Evolutionary conservation across 23 tunicate species (phyloP).

Genomic region (Styela plicata): DNA sequence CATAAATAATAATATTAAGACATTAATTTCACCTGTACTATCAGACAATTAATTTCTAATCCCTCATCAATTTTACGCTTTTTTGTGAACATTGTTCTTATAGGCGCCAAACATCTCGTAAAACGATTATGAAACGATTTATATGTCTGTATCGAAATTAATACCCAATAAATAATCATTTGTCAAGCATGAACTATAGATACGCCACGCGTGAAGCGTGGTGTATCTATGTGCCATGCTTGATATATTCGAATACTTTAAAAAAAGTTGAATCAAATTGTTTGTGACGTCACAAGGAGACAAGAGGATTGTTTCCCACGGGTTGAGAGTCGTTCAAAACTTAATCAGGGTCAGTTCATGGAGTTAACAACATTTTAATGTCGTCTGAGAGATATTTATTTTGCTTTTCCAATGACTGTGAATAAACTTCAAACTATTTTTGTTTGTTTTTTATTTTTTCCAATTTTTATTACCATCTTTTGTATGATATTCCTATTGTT

Average conservation of each 20-base stretch:
- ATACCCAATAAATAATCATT: neutral
- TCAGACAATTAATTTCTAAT: neutral
- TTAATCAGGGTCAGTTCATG: neutral
- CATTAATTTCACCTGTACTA: too few relatives aligned
- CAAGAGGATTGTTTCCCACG: neutral
- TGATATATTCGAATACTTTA: too few relatives aligned
- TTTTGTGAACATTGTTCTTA: neutral
- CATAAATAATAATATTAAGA: too few relatives aligned
- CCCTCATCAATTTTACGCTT: neutral
- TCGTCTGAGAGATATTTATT: neutral
- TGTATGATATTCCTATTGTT: too few relatives aligned
- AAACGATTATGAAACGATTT: neutral
- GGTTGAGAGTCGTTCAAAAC: neutral
- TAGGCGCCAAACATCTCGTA: neutral
- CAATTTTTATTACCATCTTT: too few relatives aligned
- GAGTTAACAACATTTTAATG: neutral
- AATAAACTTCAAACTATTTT: too few relatives aligned
- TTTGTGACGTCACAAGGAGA: neutral
- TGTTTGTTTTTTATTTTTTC: too few relatives aligned
- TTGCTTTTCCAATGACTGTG: too few relatives aligned
- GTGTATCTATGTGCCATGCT: too few relatives aligned
- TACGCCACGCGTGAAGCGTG: neutral
- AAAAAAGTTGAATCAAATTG: too few relatives aligned
- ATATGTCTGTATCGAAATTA: neutral
- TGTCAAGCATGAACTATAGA: neutral